Evolutionary conservation across 2,888 invertebrate genomes (phyloP).

Genomic region (Drosophila tanythrix): DNA sequence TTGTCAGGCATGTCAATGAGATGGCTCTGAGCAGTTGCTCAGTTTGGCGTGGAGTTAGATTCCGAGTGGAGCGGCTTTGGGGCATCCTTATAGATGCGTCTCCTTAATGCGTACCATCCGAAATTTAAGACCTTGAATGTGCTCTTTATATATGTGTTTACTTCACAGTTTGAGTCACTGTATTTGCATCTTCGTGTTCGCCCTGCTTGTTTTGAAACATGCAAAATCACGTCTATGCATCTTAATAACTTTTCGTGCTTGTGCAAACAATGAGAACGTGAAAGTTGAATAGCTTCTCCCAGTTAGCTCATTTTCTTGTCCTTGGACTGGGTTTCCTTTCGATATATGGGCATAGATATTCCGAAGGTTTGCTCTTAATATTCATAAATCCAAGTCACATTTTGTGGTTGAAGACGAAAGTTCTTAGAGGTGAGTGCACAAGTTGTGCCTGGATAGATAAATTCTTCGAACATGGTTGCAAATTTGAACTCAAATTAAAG

Average conservation of each 20-base stretch:
- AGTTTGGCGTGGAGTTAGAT: not conserved
- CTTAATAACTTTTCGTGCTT: slow-evolving; percentile 77
- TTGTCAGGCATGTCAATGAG: slow-evolving; percentile 75
- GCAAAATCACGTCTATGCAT: slow-evolving; percentile 75
- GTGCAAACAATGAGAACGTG: slow-evolving; percentile 75
- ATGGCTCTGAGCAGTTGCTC: slow-evolving; percentile 1
- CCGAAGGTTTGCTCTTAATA: slow-evolving; percentile 28
- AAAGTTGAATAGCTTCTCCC: slow-evolving; percentile 69
- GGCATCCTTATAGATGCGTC: not conserved
- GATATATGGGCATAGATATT: slow-evolving; percentile 5
- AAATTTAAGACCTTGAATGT: slow-evolving; percentile 57
- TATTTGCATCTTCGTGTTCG: slow-evolving; percentile 16
- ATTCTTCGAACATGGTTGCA: not conserved
- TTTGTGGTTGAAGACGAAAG: slow-evolving; percentile 38
- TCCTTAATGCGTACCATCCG: slow-evolving; percentile 11
- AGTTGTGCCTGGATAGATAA: not conserved
- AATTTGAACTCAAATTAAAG: not conserved
- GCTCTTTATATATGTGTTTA: slow-evolving; percentile 19
- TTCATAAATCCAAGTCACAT: slow-evolving; percentile 56
- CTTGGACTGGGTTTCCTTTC: slow-evolving; percentile 19
- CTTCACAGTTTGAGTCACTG: not conserved
- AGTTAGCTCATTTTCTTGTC: slow-evolving; percentile 46
- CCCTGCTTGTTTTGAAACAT: slow-evolving; percentile 57
- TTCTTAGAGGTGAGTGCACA: slow-evolving; percentile 1
- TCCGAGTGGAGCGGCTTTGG: not conserved